phyloP scores from a whole-genome alignment of 2,113 vertebrate species.

The Mugil cephalus region DNA sequence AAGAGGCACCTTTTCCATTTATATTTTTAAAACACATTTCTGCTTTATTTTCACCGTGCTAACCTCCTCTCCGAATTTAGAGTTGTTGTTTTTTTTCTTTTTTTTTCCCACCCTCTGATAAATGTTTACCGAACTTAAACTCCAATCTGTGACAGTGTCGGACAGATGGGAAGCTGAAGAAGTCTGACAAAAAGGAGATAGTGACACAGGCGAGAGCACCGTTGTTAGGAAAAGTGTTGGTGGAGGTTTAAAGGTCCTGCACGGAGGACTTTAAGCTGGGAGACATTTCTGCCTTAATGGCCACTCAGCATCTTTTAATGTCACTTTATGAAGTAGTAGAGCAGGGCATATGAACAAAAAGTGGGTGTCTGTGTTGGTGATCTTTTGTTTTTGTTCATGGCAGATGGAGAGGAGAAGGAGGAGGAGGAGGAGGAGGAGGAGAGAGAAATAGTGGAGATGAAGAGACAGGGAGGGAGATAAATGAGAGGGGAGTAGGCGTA shows the following conservation, averaged over 20 bases:
- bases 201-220: not conserved
- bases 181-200: not conserved
- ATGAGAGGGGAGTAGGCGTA: conserved; percentile 33
- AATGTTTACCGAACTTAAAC: conserved; percentile 53
- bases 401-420: not conserved
- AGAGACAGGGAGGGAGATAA: not conserved
- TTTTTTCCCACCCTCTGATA: conserved; percentile 3
- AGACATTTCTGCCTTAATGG: not conserved
- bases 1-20: not conserved
- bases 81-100: not conserved
- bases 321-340: not conserved
- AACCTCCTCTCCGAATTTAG: conserved; percentile 3
- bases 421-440: not conserved
- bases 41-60: not conserved
- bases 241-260: conserved; percentile 4
- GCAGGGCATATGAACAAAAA: not conserved
- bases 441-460: not conserved
- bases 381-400: not conserved
- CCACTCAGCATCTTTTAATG: not conserved
- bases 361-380: not conserved
- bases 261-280: not conserved
- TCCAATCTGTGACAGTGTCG: conserved; percentile 50
- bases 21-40: not conserved
- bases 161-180: conserved; percentile 42
- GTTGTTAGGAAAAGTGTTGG: not conserved